A percentile compares a stretch with the other conserved stretches of the same genome.
Conservation (phyloP, 2,888 invertebrate species). For the Arctia plantaginis region DNA sequence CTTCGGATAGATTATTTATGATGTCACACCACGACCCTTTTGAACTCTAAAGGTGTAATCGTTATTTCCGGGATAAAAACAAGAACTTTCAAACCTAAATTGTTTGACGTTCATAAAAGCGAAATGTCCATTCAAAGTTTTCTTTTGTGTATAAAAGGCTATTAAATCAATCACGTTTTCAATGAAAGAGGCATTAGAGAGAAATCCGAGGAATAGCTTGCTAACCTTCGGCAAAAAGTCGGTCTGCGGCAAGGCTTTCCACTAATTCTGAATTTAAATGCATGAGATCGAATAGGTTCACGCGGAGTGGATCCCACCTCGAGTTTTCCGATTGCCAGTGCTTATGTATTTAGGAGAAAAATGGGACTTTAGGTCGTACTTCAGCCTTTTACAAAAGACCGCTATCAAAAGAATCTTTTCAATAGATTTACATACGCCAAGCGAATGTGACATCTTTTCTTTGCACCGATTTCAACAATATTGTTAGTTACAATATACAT, state of each 20-base stretch:
- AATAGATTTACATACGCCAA: conserved; percentile 63
- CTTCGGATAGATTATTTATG: conserved; percentile 81
- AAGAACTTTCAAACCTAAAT: conserved; percentile 25
- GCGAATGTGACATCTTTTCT: conserved; percentile 51
- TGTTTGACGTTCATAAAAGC: conserved; percentile 30
- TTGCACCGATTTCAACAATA: conserved; percentile 53
- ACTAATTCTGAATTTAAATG: conserved; percentile 86
- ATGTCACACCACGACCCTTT: conserved; percentile 56
- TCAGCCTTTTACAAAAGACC: conserved; percentile 67
- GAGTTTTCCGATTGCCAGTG: conserved; percentile 77
- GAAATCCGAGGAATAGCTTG: conserved; percentile 71
- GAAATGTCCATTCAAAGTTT: conserved; percentile 53
- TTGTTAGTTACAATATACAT: conserved; percentile 45
- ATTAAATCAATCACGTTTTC: conserved; percentile 81
- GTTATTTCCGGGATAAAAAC: conserved; percentile 21
- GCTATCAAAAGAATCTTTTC: conserved; percentile 69
- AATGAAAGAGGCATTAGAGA: conserved; percentile 73
- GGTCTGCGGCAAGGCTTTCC: conserved; percentile 76
- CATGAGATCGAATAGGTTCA: conserved; percentile 85
- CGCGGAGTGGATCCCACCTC: conserved; percentile 72
- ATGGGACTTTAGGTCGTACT: conserved; percentile 68
- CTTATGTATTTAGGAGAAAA: conserved; percentile 82
- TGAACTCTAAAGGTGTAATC: conserved; percentile 23
- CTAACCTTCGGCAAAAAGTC: conserved; percentile 76
- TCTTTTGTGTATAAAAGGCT: conserved; percentile 61